These are phyloP conservation scores for Trachelus tabidus DNA, from an alignment of 2,888 invertebrate genomes.

Conservation along the genomic window DNA sequence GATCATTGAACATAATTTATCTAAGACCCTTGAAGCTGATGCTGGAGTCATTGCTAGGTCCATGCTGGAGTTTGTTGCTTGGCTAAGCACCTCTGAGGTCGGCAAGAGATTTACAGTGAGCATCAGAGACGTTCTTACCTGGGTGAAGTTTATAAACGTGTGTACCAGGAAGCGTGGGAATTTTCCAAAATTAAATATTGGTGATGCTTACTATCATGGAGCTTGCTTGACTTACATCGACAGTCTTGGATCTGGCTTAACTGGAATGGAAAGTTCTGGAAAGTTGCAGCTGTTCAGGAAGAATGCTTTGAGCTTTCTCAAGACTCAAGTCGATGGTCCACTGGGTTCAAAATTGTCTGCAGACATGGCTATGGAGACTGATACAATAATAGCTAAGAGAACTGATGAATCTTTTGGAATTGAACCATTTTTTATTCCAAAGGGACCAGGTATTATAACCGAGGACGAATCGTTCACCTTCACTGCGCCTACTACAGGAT, in stretches of 20 bases:
- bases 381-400: conserved; percentile 62
- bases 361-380: conserved; percentile 34
- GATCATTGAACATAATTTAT: conserved; percentile 86
- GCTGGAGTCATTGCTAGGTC: conserved; percentile 73
- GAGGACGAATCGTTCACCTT: conserved; percentile 73
- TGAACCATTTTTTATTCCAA: conserved; percentile 79
- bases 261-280: conserved; percentile 73
- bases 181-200: conserved; percentile 65
- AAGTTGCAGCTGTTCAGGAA: conserved; percentile 62
- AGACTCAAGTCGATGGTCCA: conserved; percentile 67
- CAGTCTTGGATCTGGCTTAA: conserved; percentile 86
- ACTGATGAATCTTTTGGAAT: conserved; percentile 74
- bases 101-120: conserved; percentile 86
- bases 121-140: conserved; percentile 91
- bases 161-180: conserved; percentile 57
- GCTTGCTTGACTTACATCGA: conserved; percentile 92
- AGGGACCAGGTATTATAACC: conserved; percentile 62
- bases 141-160: conserved; percentile 90
- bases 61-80: conserved; percentile 84
- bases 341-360: conserved; percentile 22
- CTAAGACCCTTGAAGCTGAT: conserved; percentile 69
- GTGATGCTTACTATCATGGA: conserved; percentile 87
- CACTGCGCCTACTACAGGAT: conserved; percentile 80
- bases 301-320: conserved; percentile 71
- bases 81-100: conserved; percentile 78